These are phyloP conservation scores for Diprion similis DNA, from an alignment of 1,140 invertebrate species.

Conservation along the genomic window DNA sequence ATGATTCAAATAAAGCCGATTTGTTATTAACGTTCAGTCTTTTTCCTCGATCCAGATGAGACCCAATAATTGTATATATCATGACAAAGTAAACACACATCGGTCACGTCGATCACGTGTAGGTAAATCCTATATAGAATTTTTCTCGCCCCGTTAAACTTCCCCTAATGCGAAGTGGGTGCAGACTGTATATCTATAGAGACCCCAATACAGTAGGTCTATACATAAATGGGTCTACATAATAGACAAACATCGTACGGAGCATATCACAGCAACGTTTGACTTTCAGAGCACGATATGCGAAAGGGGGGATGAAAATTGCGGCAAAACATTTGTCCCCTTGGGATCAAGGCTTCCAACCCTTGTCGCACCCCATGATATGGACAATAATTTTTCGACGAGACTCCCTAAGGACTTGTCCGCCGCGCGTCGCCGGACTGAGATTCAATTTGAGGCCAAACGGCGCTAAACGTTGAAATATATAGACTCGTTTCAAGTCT, in stretches of 20 bases:
- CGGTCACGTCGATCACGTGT: too few relatives aligned
- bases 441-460: conserved; percentile 5
- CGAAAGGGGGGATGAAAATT: background rate
- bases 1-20: too few relatives aligned
- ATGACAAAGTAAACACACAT: too few relatives aligned
- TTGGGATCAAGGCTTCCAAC: background rate
- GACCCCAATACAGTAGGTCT: too few relatives aligned
- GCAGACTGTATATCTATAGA: too few relatives aligned
- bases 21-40: too few relatives aligned
- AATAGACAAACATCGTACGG: conserved; percentile 2
- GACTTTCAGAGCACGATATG: conserved; percentile 3
- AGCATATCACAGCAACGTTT: background rate
- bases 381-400: background rate
- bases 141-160: too few relatives aligned
- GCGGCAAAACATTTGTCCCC: background rate
- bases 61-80: too few relatives aligned
- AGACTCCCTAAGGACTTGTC: conserved; percentile 1
- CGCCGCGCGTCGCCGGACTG: background rate
- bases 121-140: too few relatives aligned
- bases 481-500: background rate
- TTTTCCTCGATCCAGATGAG: too few relatives aligned
- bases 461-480: background rate
- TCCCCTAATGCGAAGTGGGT: too few relatives aligned
- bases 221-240: background rate
- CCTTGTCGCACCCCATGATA: background rate